Conservation (phyloP, 2,888 invertebrate species). For the Caenorhabditis macrosperma region DNA sequence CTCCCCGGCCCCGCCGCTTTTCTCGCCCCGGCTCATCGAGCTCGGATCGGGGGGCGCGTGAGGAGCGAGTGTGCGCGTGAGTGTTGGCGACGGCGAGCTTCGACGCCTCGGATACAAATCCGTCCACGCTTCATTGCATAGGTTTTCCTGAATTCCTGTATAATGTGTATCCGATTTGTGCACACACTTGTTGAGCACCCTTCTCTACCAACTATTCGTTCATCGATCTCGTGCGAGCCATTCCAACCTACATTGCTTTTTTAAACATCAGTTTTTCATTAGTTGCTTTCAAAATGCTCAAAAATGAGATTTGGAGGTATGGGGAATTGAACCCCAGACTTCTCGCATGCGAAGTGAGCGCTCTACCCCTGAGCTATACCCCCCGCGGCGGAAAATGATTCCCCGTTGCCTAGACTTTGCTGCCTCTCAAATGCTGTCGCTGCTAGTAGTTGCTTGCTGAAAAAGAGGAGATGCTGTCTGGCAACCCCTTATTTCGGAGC, state of each 20-base stretch:
- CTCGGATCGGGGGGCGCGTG: neutral
- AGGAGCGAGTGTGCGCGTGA: neutral
- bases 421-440: neutral
- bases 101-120: conserved; percentile 49
- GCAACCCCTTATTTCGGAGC: neutral
- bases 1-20: neutral
- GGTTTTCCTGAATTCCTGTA: conserved; percentile 49
- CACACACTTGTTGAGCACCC: conserved; percentile 20
- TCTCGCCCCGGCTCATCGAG: conserved; percentile 38
- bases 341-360: conserved; percentile 78
- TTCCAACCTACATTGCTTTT: no score
- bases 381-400: conserved; percentile 3
- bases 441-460: neutral
- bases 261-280: no score
- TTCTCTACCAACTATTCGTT: conserved; percentile 23
- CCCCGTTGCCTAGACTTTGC: neutral
- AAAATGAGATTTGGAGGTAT: conserved; percentile 74
- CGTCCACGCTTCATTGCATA: conserved; percentile 52
- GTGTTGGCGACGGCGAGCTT: conserved; percentile 25
- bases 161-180: conserved; percentile 56
- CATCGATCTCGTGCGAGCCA: conserved; percentile 18
- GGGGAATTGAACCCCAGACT: conserved; percentile 77
- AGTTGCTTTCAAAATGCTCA: no score
- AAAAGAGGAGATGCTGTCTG: neutral
- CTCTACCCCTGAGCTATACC: conserved; percentile 75